Evolutionary conservation across 30 jellyfish, hydroid and myxozoan genomes (phyloP), one percentile per base, ranked within the genome.

Genomic region (Calvadosia cruxmelitensis): DNA sequence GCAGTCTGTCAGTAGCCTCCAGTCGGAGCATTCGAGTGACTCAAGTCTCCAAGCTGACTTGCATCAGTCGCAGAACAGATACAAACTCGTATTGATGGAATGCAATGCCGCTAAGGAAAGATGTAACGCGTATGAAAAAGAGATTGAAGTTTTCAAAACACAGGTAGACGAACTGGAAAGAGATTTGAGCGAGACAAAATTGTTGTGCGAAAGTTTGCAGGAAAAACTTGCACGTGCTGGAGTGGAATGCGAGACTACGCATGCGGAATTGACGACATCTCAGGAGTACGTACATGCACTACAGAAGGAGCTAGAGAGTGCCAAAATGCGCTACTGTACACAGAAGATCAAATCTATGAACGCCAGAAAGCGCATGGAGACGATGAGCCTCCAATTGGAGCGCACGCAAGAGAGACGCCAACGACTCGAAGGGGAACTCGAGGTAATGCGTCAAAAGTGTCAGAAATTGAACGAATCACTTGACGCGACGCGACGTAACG

Each of bases 311-410:
- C 81, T 89, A 15, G 98, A 82, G 32, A 82, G 81, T 27, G 74
- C 93, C 1, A 89, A 89, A 73, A 72, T 76, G 84, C 70, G 64
- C 33, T 89, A 89, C 69, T 71, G 95, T 31, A 32, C 93, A 32
- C 98, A 89, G 62, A 64, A 90, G 67, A 89, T 89, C 5, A 89
- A 80, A 63, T 78, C 71, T 15, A 73, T 89, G 64, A 89, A 89
- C 67, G 98, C 98, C 24, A 71, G 91, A 24, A 89, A 89, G 68
- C 83, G 87, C 34, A 92, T 89, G 36, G 94, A 89, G 33, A 68
- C 72, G 3, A 68, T 89, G 33, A 89, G 81, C 83, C 64, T 61
- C 29, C 98, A 89, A 48, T 63, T 89, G 16, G 81, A 79, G 35
- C 49, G 68, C 20, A 62, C 93, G 0, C 92, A 83, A 52, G 79